Evolutionary conservation across 2,113 vertebrate genomes (phyloP).

Genomic region (Apaloderma vittatum): DNA sequence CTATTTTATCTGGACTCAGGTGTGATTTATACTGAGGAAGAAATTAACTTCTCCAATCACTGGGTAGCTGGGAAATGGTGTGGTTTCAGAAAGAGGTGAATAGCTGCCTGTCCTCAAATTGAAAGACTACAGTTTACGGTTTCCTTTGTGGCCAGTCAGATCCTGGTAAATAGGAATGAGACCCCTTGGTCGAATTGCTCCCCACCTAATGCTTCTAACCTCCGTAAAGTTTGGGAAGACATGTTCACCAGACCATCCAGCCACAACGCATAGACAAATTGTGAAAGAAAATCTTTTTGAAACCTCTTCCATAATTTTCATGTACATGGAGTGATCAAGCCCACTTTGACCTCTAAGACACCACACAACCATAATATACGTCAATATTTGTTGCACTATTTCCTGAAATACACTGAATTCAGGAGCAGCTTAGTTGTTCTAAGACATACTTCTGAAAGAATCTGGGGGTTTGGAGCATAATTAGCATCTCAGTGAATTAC

Average conservation of each 20-base stretch:
- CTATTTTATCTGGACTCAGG: not conserved
- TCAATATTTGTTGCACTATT: not conserved
- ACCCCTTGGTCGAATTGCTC: accelerated
- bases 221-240: not conserved
- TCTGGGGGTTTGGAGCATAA: not conserved
- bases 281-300: not conserved
- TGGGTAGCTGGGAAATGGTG: not conserved
- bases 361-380: not conserved
- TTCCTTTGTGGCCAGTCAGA: not conserved
- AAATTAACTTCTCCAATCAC: not conserved
- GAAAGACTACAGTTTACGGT: not conserved
- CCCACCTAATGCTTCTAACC: not conserved
- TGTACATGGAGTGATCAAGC: accelerated
- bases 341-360: not conserved
- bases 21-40: not conserved
- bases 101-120: not conserved
- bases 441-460: not conserved
- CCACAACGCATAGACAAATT: not conserved
- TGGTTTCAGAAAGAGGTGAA: not conserved
- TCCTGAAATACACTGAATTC: not conserved
- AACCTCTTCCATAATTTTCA: not conserved
- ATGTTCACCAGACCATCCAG: not conserved
- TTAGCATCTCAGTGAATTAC: not conserved
- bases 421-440: not conserved
- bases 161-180: not conserved